Base-by-base conservation (phyloP, 2,888 invertebrate genomes). In the Aphidoletes aphidimyza region DNA sequence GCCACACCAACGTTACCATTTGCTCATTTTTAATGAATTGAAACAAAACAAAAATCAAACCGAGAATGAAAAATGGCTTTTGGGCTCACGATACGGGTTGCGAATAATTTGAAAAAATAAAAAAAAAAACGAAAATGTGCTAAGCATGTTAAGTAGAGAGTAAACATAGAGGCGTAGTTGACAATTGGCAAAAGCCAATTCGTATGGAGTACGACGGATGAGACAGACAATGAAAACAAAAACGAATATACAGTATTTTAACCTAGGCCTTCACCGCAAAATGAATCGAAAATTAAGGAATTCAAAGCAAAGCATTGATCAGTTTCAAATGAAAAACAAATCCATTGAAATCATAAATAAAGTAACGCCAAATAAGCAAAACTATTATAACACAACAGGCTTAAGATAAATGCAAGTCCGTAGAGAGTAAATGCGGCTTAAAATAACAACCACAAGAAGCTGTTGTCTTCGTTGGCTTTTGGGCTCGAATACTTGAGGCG, bases 231-330 rank as follows among this genome's bases (percentile, higher is more conserved):
- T 42, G 14, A 42, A 6, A 42, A 42, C 42, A 42, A 42, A 6
- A 54, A 17, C 17, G 54, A 54, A 54, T 17, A n/a, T 54, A 54
- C 54, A 54, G 78, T 78, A 78, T 36, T 81, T 37, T 37, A 81
- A 81, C 81, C 81, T 81, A 81, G 81, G 81, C 81, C 81, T 81
- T 81, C 81, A 81, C 37, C 81, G 81, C 37, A 81, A 81, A 37
- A 19, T 37, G 36, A 81, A 81, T 81, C 22, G 5, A 36, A n/a
- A n/a, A 54, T 54, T 54, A 6, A n/a, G 36, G 37, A 37, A 81
- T 81, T 81, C 37, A 81, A 81, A 37, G 81, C 26, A 22, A 81
- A 69, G 14, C 69, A 69, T 69, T 69, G 69, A 69, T 69, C 69
- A 69, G 30, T 69, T 69, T 0, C 26, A 47, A 19, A 47, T 39